These are phyloP conservation scores for Malurus elegans DNA, from an alignment of 2,113 vertebrate genomes.

Conservation along the genomic window DNA sequence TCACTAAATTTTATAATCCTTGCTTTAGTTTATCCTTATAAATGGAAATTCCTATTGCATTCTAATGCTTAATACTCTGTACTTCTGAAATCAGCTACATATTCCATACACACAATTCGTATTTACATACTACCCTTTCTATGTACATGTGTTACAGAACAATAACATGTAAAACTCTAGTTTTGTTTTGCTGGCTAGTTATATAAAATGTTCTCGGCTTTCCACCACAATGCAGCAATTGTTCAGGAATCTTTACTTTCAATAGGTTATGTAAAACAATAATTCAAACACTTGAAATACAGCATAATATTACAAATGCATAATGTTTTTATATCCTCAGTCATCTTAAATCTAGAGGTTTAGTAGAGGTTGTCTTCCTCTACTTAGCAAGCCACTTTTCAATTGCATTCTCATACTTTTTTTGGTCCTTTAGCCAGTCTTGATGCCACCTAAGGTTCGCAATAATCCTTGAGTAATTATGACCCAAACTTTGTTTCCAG, in stretches of 20 bases:
- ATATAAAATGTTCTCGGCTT: neutral
- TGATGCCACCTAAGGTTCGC: conserved; percentile 90
- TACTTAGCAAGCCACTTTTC: conserved; percentile 76
- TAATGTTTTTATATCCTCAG: neutral
- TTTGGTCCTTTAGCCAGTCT: conserved; percentile 85
- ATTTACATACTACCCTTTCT: neutral
- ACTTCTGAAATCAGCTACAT: neutral
- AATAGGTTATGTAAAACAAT: neutral
- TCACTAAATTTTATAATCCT: neutral
- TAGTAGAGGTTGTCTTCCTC: neutral
- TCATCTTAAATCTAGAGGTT: neutral
- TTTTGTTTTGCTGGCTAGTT: neutral
- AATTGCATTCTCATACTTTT: conserved; percentile 79
- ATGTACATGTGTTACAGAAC: neutral
- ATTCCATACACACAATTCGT: neutral
- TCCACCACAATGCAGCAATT: neutral
- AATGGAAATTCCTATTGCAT: neutral
- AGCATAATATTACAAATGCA: neutral
- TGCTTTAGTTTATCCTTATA: neutral
- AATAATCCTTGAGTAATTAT: conserved; percentile 85
- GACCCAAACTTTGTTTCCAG: conserved; percentile 83
- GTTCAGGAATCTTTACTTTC: neutral
- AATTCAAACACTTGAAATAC: neutral
- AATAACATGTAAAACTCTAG: neutral
- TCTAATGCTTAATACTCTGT: neutral